Evolutionary conservation across 2,797 vertebrate species (phyloP).

Genomic region (Chlorospingus semifuscus): DNA sequence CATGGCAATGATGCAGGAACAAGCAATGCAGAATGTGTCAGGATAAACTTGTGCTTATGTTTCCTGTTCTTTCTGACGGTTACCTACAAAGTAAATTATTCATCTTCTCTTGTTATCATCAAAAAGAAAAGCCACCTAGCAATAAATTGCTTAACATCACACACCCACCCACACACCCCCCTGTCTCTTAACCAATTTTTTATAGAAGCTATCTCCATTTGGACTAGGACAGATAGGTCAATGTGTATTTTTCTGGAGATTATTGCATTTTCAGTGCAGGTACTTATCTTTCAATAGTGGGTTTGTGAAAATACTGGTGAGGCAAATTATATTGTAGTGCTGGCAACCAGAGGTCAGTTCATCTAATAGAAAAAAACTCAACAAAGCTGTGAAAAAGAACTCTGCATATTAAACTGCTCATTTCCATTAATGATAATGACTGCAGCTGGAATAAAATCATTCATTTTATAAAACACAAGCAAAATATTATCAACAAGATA

Average conservation of each 20-base stretch:
- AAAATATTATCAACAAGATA: not conserved
- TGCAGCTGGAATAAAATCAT: not conserved
- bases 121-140: not conserved
- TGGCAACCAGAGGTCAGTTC: not conserved
- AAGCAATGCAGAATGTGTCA: not conserved
- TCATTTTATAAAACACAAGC: not conserved
- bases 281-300: not conserved
- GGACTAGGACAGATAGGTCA: not conserved
- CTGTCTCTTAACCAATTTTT: not conserved
- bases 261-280: not conserved
- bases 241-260: not conserved
- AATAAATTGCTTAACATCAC: not conserved
- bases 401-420: not conserved
- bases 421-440: not conserved
- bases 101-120: not conserved
- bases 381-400: not conserved
- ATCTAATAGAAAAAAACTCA: not conserved
- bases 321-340: not conserved
- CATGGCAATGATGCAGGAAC: not conserved
- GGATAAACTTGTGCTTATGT: not conserved
- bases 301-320: not conserved
- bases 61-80: not conserved
- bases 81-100: not conserved
- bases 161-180: rapidly evolving
- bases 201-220: not conserved